These are phyloP conservation scores for Lumbricus terrestris DNA, from an alignment of 2,888 invertebrate species.

Conservation along the genomic window DNA sequence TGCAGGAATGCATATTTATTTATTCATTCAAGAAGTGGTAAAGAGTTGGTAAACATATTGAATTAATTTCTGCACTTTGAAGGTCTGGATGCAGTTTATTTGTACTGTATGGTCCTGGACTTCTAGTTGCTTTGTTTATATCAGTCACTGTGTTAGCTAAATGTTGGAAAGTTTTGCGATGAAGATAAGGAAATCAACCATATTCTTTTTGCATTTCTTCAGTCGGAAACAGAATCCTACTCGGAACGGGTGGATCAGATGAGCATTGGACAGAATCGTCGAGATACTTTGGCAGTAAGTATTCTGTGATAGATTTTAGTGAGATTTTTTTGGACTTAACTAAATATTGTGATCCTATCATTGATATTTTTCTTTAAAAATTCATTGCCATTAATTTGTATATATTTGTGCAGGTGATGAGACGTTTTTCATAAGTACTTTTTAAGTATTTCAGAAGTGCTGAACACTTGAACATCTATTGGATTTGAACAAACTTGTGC, in stretches of 20 bases:
- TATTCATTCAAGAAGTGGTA: no score
- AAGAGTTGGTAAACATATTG: not conserved
- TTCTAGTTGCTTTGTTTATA: not conserved
- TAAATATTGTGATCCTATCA: not conserved
- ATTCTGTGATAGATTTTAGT: not conserved
- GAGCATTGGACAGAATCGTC: constrained; percentile 31
- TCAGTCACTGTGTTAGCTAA: not conserved
- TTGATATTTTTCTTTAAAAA: not conserved
- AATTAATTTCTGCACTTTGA: not conserved
- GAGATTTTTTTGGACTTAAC: not conserved
- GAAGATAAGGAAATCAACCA: not conserved
- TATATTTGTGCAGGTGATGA: no score
- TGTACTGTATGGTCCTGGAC: no score
- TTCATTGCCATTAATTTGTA: no score
- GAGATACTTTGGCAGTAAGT: constrained; percentile 36
- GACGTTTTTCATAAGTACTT: no score
- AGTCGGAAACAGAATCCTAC: constrained; percentile 28
- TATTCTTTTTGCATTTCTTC: not conserved
- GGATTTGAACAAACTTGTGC: no score
- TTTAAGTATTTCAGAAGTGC: no score
- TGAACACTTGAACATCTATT: no score
- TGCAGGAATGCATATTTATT: not conserved
- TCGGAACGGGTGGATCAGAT: constrained; percentile 39
- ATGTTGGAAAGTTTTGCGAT: not conserved
- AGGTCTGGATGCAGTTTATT: not conserved